Evolutionary conservation across 2,113 vertebrate genomes (phyloP), one percentile per base, ranked within the genome.

Genomic region (Piprites chloris): DNA sequence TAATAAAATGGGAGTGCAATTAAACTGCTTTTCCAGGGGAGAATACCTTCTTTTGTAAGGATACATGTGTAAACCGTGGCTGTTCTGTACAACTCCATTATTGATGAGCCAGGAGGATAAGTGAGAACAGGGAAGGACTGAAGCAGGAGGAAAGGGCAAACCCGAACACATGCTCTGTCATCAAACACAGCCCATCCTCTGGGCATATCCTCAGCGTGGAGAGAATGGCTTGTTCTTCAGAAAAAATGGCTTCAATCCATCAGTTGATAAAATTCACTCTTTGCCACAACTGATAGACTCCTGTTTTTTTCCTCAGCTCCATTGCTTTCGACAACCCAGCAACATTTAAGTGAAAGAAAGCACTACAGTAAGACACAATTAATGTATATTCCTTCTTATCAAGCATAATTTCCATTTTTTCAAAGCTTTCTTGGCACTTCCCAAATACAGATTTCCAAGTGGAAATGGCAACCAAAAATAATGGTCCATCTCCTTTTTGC

Each of bases 121-220:
- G 9, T 0, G 23, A 42, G 71, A 2, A 5, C 26, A 0, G 1
- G 61, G 37, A 63, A 66, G 44, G 32, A 66, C 69, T 52, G 69
- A 30, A 58, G 24, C 56, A 28, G 53, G 49, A 78, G 92, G 84
- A 19, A 37, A 33, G 47, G 81, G 17, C 69, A 87, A 93, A 93
- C 56, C 77, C 28, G 1, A 66, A 61, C 55, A 22, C 0, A 9
- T 66, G 37, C 9, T 44, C 50, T 56, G 39, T 1, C 12, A 8
- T 0, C 50, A 52, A 65, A 22, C 5, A 1, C 17, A 42, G 65
- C 80, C 68, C 71, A 5, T 11, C 37, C 65, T n/a, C 83, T 53
- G 68, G 80, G 67, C 73, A n/a, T 0, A 0, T 28, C 58, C 88
- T 72, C 79, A 42, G 2, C 0, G 0, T 7, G 55, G 46, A 4